Conservation (phyloP, 2,888 invertebrate species). For the Dynastes grantii region DNA sequence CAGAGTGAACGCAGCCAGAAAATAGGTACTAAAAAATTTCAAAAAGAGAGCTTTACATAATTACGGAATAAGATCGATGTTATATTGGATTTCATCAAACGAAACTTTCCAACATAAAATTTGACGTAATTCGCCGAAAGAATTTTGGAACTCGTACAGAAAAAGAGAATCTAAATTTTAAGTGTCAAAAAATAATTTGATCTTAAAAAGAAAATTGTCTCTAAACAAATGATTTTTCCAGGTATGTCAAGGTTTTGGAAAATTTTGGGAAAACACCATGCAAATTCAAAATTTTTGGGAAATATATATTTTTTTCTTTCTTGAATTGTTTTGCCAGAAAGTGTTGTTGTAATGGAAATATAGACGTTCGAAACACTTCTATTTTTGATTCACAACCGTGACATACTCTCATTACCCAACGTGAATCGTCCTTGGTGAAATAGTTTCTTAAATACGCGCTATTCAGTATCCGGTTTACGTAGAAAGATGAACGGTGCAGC, state of each 20-base stretch:
- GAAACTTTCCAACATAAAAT: constrained; percentile 5
- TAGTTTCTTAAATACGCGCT: constrained; percentile 24
- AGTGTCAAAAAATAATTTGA: too few species aligned
- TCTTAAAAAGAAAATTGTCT: too few species aligned
- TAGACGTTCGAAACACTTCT: constrained; percentile 38
- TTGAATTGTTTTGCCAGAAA: constrained; percentile 32
- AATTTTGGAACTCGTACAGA: constrained; percentile 3
- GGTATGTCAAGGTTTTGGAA: neutral
- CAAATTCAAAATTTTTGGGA: constrained; percentile 5
- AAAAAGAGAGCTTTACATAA: too few species aligned
- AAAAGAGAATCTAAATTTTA: too few species aligned
- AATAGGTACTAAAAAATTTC: too few species aligned
- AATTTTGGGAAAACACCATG: neutral
- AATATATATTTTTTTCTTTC: constrained; percentile 5
- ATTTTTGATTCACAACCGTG: constrained; percentile 46
- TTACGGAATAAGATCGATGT: neutral
- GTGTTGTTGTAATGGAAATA: constrained; percentile 37
- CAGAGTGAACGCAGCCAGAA: too few species aligned
- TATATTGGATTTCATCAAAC: neutral
- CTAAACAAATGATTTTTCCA: too few species aligned
- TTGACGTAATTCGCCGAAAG: neutral
- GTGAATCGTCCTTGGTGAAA: constrained; percentile 19
- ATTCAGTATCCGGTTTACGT: constrained; percentile 2
- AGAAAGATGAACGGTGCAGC: constrained; percentile 6
- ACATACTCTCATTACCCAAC: constrained; percentile 47